Evolutionary conservation across 2,797 vertebrate genomes (phyloP), one percentile per base, ranked within the genome.

Genomic region (Corythornis leucogaster): DNA sequence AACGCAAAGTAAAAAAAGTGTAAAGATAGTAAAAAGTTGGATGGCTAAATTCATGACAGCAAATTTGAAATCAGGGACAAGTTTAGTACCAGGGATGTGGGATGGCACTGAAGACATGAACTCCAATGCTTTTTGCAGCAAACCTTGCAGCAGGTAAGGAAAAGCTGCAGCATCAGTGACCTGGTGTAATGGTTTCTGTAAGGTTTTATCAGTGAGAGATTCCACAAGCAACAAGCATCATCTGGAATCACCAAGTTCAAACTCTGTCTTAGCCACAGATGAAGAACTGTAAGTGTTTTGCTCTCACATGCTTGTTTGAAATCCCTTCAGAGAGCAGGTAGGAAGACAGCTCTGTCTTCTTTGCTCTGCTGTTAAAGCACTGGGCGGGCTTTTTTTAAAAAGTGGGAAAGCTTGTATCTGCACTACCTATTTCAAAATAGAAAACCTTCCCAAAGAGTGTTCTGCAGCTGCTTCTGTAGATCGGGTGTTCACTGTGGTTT

Each of bases 221-320:
- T 83, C 46, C 22, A 15, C 22, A 43, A 30, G 28, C 22, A 80
- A 9, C 10, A 57, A 20, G 24, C 13, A 17, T 42, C 13, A 13
- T 6, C 57, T 69, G 64, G 53, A 85, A 58, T 30, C 12, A 10
- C 3, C 0, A 1, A 16, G 20, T 42, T 35, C 53, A 51, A 35
- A 78, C 15, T 38, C 30, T 40, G 30, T 6, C 7, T 10, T 2
- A 1, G 28, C 10, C 33, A 59, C 61, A 61, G 9, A 31, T 33
- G 8, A 46, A 43, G 19, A 45, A 14, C 9, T 33, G 6, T 25
- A 50, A 0, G 0, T 7, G 8, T 0, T 7, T 4, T 25, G 20
- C 6, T 80, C 78, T 69, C 53, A 43, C 16, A 13, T 26, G 12
- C 6, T 66, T 42, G 4, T 66, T 93, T 74, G 24, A 46, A 35